Base-by-base conservation (phyloP, 2,113 vertebrate species). In the Lepisosteus osseus region DNA sequence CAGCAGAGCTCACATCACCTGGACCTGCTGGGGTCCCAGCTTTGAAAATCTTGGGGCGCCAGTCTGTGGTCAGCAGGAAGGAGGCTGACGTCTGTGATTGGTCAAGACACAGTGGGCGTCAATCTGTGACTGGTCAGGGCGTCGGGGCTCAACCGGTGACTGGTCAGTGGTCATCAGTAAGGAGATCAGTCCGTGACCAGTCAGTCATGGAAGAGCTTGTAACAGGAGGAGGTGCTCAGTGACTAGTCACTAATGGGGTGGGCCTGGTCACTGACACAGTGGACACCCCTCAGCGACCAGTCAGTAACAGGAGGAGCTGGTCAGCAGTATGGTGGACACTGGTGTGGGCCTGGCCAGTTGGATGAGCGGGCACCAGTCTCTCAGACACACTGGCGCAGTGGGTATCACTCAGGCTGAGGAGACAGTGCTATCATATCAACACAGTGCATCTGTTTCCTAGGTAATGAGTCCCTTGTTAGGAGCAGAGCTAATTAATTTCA, bases 1-100 rank as follows among this genome's bases (percentile, higher is more conserved):
- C 59, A 70, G 43, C 66, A 67, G 70, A 66, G 72, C n/a, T 29
- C 61, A 56, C 61, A 71, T 29, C 72, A 54, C 73, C 64, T 47
- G 29, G 29, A 29, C 29, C 29, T 7, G 51, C 5, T 29, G 2
- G 70, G 40, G 12, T 17, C 41, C 56, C 68, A 8, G 3, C 2
- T 14, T 51, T 6, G 69, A 43, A 8, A 13, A 55, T 2, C 6
- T n/a, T 29, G 12, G 42, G 54, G 8, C 42, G 54, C 6, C 11
- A 61, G 29, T 44, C 15, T 7, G 17, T 2, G 0, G n/a, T 43
- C 7, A 61, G 9, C 2, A 17, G 51, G 63, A 40, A 14, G 62
- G 41, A 45, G 5, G n/a, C 13, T 4, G n/a, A 11, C 1, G 42
- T 65, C 6, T 57, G 40, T n/a, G 41, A 64, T 42, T 64, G 44